Base-by-base conservation (phyloP, 1,140 invertebrate genomes). In the Ephestia elutella region DNA sequence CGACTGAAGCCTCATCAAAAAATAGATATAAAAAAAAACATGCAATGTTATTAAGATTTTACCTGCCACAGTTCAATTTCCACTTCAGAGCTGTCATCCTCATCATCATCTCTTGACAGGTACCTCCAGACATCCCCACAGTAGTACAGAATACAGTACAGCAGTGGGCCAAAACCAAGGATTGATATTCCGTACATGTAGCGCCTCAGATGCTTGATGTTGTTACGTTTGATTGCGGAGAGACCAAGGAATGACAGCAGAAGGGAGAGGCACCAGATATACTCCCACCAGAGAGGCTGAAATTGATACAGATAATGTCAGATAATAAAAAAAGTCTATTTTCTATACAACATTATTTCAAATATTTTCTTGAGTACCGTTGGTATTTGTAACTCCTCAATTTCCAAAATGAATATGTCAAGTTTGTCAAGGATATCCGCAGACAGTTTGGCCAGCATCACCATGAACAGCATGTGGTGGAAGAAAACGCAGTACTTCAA, bases 401-500 rank as follows among this genome's bases (percentile, higher is more conserved):
- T 94, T 91, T 97, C 95, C 76, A 98, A 90, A 73, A 97, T 95
- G 89, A 98, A 98, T 84, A 98, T 95, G 87, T 97, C 96, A 73
- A 97, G 91, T 84, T 93, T 93, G 89, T 98, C 96, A 74, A 98
- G 91, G 75, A 98, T 95, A 86, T 97, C 96, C 38, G 96, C 95
- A 50, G 94, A 95, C 67, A 99, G 89, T 89, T 98, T 98, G 56
- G 96, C 93, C 74, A 97, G 84, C 95, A 99, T 97, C 60, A 93
- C 91, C 82, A 97, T 93, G 80, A 97, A 96, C 61, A 99, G 90
- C 54, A 97, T 85, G 79, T 95, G 94, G 84, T 98, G 97, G 88
- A 96, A 95, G 90, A 97, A 96, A 88, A 98, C 95, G 89, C 95
- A 97, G 86, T 94, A 95, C 86, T 96, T 96, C 72, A 98, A 91